These are phyloP conservation scores for Corythaixoides concolor DNA, from an alignment of 2,113 vertebrate genomes.

Conservation along the genomic window DNA sequence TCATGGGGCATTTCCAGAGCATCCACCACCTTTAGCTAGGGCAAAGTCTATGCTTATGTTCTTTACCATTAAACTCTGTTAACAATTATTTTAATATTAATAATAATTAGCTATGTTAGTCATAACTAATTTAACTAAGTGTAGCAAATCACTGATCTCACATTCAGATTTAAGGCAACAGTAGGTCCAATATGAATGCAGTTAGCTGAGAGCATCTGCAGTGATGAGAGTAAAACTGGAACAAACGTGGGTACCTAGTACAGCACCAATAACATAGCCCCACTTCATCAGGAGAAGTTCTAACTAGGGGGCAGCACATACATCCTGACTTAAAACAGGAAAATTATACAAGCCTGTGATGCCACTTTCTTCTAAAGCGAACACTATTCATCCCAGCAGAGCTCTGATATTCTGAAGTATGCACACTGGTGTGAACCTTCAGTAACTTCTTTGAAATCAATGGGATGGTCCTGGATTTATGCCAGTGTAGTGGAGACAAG, in stretches of 20 bases:
- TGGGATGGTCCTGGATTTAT: neutral
- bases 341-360: neutral
- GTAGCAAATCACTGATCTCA: neutral
- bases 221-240: neutral
- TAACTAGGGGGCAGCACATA: neutral
- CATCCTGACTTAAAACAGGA: neutral
- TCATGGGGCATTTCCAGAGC: neutral
- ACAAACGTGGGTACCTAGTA: neutral
- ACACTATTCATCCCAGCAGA: neutral
- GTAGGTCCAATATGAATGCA: neutral
- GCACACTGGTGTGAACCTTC: neutral
- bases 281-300: neutral
- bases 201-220: accelerated
- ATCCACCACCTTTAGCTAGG: neutral
- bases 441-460: neutral
- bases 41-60: neutral
- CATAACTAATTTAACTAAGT: neutral
- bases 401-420: neutral
- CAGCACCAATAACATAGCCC: accelerated
- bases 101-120: neutral
- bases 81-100: neutral
- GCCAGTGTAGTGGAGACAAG: neutral
- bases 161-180: neutral
- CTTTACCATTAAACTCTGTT: neutral
- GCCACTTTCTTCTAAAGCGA: neutral